Evolutionary conservation across 2,888 invertebrate species (phyloP).

Genomic region (Nephrocerus scutellatus): DNA sequence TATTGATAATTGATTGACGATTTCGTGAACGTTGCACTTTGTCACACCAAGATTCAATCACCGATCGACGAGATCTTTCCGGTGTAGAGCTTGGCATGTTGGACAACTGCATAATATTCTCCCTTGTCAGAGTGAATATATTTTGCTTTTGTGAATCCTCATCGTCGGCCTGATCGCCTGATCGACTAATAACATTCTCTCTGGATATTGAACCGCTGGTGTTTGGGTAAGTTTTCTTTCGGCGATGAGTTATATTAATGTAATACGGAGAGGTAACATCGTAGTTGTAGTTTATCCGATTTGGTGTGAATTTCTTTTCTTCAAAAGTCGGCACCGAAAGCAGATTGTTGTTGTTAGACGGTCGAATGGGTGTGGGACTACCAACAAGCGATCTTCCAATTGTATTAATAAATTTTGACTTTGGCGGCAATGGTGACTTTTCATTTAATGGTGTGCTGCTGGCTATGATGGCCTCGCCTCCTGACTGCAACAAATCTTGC

Average conservation of each 20-base stretch:
- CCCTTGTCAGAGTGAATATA: slow-evolving; percentile 38
- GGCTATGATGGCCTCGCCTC: slow-evolving; percentile 18
- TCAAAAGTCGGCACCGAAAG: slow-evolving; percentile 19
- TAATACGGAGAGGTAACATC: slow-evolving; percentile 46
- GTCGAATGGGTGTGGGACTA: neutral
- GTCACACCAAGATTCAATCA: slow-evolving; percentile 42
- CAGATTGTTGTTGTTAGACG: slow-evolving; percentile 13
- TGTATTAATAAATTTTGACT: slow-evolving; percentile 4
- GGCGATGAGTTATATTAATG: slow-evolving; percentile 46
- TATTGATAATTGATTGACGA: slow-evolving; percentile 33
- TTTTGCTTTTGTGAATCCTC: slow-evolving; percentile 22
- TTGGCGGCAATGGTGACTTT: neutral
- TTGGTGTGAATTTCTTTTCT: slow-evolving; percentile 31
- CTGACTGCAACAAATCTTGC: slow-evolving; percentile 11
- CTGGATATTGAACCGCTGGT: neutral
- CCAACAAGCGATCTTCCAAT: neutral
- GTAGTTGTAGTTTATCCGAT: slow-evolving; percentile 41
- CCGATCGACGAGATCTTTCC: slow-evolving; percentile 31
- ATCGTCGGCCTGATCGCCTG: slow-evolving; percentile 11
- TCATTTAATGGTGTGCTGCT: slow-evolving; percentile 11
- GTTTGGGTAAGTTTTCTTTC: slow-evolving; percentile 34
- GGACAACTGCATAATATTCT: slow-evolving; percentile 35
- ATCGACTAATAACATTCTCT: slow-evolving; percentile 23
- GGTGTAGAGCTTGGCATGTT: slow-evolving; percentile 19
- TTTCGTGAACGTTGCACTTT: slow-evolving; percentile 40